phyloP scores from a whole-genome alignment of 2,113 vertebrate species.

The Microtus richardsoni region DNA sequence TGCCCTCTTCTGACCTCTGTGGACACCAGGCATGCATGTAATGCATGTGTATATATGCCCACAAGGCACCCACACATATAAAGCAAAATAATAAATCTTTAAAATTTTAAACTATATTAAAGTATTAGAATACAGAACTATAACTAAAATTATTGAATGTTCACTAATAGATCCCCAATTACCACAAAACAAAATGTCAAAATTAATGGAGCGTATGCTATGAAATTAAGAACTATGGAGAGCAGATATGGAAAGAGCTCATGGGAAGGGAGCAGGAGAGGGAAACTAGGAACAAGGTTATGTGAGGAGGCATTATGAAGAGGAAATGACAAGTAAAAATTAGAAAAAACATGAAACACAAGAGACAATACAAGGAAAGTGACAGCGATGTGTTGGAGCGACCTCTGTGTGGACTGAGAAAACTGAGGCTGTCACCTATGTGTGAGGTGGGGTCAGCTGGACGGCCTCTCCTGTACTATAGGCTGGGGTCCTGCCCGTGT shows the following conservation, averaged over 20 bases:
- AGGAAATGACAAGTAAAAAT: background rate
- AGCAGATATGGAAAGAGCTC: background rate
- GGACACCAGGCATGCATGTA: too few relatives aligned
- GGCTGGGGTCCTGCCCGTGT: background rate
- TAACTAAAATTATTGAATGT: background rate
- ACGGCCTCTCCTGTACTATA: background rate
- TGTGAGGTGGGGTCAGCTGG: too few relatives aligned
- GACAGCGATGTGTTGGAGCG: background rate
- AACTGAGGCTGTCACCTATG: accelerated
- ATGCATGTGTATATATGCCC: background rate
- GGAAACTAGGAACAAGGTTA: background rate
- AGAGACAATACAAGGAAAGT: background rate
- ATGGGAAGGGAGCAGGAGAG: background rate
- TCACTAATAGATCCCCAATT: background rate
- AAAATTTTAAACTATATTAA: background rate
- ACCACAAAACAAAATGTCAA: background rate
- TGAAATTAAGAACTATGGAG: background rate
- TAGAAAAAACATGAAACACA: background rate
- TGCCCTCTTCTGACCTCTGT: background rate
- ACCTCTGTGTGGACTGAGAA: background rate
- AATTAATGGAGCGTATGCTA: background rate
- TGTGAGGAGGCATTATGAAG: background rate
- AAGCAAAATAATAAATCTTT: background rate
- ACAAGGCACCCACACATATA: background rate
- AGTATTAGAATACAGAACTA: background rate